phyloP scores from a whole-genome alignment of 37 sponge, comb jelly and placozoan species.

The Beroe forskalii region DNA sequence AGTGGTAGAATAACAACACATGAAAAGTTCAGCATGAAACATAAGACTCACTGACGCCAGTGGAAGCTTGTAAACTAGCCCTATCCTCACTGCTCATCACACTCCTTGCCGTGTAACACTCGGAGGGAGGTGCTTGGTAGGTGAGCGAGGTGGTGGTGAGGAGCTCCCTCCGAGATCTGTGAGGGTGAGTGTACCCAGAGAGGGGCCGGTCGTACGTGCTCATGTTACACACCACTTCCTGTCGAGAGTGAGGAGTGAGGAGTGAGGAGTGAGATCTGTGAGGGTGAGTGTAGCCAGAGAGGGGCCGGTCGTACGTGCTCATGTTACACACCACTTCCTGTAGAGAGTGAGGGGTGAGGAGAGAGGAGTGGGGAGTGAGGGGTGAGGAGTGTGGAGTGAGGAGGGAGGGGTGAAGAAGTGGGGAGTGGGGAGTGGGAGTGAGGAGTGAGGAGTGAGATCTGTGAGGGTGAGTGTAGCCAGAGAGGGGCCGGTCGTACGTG shows the following conservation, averaged over 20 bases:
- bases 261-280: not conserved
- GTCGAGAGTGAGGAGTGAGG: not conserved
- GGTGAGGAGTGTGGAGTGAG: too few species aligned
- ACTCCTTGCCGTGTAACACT: slow-evolving; percentile 33
- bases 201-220: slow-evolving; percentile 61
- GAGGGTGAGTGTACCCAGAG: slow-evolving; percentile 10
- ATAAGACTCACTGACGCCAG: slow-evolving; percentile 24
- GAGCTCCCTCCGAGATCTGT: not conserved
- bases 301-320: not conserved
- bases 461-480: too few species aligned
- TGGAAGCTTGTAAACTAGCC: slow-evolving; percentile 3
- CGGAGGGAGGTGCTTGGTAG: slow-evolving; percentile 45
- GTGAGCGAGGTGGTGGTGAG: slow-evolving; percentile 45
- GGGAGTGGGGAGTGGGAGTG: not conserved
- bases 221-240: slow-evolving; percentile 35
- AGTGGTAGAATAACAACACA: too few species aligned
- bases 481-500: not conserved
- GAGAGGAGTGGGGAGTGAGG: too few species aligned
- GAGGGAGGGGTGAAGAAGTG: too few species aligned
- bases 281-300: not conserved
- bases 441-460: not conserved
- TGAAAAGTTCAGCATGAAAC: too few species aligned
- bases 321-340: not conserved
- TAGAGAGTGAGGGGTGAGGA: not conserved
- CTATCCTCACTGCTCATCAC: not conserved